Percentiles rank a stretch among this genome's conserved stretches.
phyloP scores from a whole-genome alignment of 2,797 vertebrate species.

The Myiotriccus ornatus region DNA sequence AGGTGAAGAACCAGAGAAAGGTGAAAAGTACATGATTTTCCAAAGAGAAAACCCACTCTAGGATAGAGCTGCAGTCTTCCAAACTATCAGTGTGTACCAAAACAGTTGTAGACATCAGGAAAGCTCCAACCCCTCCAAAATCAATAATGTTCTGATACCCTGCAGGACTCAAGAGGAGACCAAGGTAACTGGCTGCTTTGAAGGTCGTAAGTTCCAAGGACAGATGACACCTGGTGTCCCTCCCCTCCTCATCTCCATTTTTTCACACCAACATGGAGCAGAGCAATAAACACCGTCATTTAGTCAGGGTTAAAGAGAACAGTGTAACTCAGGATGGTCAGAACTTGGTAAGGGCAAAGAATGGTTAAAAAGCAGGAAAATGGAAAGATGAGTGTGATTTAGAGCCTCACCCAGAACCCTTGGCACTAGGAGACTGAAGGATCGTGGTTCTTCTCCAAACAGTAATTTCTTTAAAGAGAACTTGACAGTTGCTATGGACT shows the following conservation, averaged over 20 bases:
- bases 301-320: neutral
- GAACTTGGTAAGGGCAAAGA: neutral
- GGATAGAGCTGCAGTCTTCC: neutral
- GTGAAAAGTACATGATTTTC: neutral
- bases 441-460: neutral
- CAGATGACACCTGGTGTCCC: neutral
- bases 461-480: neutral
- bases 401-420: neutral
- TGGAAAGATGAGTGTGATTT: neutral
- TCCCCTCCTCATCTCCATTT: neutral
- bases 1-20: neutral
- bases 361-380: neutral
- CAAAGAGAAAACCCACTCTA: neutral
- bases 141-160: neutral
- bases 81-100: neutral
- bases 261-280: neutral
- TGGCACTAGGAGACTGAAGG: neutral
- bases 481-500: neutral
- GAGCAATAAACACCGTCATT: neutral
- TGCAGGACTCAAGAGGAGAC: neutral
- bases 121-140: neutral
- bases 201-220: rapidly evolving
- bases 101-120: neutral
- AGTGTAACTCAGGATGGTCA: neutral
- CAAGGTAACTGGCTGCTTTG: neutral